Conservation (phyloP, 1,140 invertebrate species). For the Cydia splendana region DNA sequence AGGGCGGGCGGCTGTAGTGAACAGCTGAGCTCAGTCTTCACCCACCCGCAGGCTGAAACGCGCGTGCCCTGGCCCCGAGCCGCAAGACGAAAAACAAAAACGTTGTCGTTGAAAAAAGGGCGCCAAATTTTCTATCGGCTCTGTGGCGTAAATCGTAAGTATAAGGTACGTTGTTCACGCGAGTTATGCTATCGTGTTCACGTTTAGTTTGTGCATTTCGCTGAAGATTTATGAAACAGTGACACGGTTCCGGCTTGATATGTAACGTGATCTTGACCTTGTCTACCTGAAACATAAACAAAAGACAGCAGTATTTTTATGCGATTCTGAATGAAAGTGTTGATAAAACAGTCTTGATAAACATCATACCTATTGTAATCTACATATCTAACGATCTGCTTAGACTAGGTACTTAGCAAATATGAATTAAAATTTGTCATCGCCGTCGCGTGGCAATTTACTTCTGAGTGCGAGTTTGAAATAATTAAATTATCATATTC, state of each 20-base stretch:
- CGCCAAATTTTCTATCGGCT: slow-evolving; percentile 22
- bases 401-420: background rate
- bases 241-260: slow-evolving; percentile 16
- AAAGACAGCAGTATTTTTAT: slow-evolving; percentile 5
- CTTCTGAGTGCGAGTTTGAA: slow-evolving; percentile 21
- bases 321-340: background rate
- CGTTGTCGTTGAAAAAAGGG: slow-evolving; percentile 30
- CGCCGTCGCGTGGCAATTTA: slow-evolving; percentile 8
- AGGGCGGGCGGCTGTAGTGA: slow-evolving; percentile 30
- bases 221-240: slow-evolving; percentile 16
- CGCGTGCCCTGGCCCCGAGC: slow-evolving; percentile 16
- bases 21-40: slow-evolving; percentile 27
- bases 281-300: slow-evolving; percentile 24
- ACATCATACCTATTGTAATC: background rate
- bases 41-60: slow-evolving; percentile 1
- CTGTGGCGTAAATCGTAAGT: slow-evolving; percentile 11
- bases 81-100: slow-evolving; percentile 15
- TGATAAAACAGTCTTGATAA: slow-evolving; percentile 9
- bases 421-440: background rate
- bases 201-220: background rate
- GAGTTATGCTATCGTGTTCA: background rate
- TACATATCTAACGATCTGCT: background rate
- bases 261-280: slow-evolving; percentile 26
- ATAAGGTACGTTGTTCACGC: background rate
- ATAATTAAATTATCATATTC: slow-evolving; percentile 33